Conservation (phyloP, 2,113 vertebrate genomes). For the Pangasianodon hypophthalmus region DNA sequence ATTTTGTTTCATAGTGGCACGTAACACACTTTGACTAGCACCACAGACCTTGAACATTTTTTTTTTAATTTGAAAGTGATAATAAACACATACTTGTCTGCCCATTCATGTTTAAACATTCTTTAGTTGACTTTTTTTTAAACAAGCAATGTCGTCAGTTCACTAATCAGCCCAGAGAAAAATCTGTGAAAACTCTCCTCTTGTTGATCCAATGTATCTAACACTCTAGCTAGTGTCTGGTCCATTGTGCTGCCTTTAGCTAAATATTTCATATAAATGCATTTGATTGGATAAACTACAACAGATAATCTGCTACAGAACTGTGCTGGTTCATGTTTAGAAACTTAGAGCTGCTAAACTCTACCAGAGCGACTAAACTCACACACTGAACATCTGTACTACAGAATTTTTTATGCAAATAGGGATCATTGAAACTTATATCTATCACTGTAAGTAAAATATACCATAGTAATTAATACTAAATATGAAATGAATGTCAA, state of each 20-base stretch:
- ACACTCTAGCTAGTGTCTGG: background rate
- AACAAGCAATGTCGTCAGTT: background rate
- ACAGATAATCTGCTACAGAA: background rate
- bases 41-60: background rate
- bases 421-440: background rate
- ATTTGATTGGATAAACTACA: background rate
- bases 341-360: background rate
- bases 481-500: background rate
- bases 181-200: background rate
- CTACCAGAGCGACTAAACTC: background rate
- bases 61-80: background rate
- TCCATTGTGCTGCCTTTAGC: background rate
- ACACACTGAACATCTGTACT: background rate
- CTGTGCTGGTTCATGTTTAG: background rate
- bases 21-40: background rate
- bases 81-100: background rate
- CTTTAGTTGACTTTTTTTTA: background rate
- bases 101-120: background rate
- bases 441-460: background rate
- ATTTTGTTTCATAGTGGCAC: background rate
- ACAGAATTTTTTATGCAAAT: background rate
- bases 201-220: background rate
- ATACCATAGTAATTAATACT: background rate
- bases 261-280: background rate
- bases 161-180: background rate